Base-by-base conservation (phyloP, 2,888 invertebrate species). In the Heliconius hortense region DNA sequence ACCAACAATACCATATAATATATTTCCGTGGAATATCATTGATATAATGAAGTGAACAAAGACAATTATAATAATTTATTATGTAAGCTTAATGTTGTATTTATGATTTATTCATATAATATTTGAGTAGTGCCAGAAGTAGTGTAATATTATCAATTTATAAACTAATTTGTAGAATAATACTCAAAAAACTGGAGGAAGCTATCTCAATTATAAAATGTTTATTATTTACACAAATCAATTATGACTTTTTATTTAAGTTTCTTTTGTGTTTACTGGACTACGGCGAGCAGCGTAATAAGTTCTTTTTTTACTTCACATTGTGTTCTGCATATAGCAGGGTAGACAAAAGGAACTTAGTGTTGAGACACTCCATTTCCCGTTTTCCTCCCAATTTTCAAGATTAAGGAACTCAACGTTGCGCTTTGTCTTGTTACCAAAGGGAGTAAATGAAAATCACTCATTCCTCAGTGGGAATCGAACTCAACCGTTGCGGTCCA, bases 91-190 rank as follows among this genome's bases (percentile, higher is more conserved):
- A 28, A 68, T 26, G 18, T 53, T 53, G 21, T 68, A 53, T 48
- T 31, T 31, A 53, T 68, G 68, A 53, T 28, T 68, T 53, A 69
- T 56, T 69, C 31, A 53, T 53, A 69, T 69, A 69, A 1, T 13
- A 31, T 68, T 48, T 68, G 15, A 28, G 53, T 69, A 69, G 68
- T 69, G 53, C 68, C 68, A 69, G 53, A 69, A 31, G 53, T 53
- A 68, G 21, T 28, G 11, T 53, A 53, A 53, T 31, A 53, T 48
- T 21, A 13, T 39, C 5, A 39, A 35, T 64, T 35, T 64, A 64
- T n/a, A 15, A 39, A 39, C 13, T 64, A n/a, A 11, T 35, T 15
- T 64, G 13, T 64, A 64, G n/a, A 64, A 35, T 35, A 64, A 64
- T 64, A 64, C 39, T 64, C 64, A 64, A 64, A 24, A 64, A 64